Evolutionary conservation across 2,113 vertebrate species (phyloP), one percentile per base, ranked within the genome.

Genomic region (Raja brachyura): DNA sequence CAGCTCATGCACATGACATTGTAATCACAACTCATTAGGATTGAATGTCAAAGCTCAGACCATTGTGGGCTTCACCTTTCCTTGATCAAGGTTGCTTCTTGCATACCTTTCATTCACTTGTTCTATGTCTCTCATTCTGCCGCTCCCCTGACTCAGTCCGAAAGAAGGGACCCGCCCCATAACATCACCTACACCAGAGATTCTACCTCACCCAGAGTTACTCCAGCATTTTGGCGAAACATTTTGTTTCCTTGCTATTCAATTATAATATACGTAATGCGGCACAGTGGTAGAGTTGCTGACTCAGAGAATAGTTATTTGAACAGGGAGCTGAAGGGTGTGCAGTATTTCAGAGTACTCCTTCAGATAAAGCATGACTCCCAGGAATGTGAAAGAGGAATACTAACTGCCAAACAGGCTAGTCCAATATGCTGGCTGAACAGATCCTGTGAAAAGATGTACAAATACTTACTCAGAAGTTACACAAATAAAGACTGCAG

Each of bases 361-460:
- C 94, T 94, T 94, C 93, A 20, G 94, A 95, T 96, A 97, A 98
- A 97, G 97, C 96, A 94, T 94, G 93, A 95, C 95, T 33, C 48
- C 22, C 25, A n/a, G 0, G 28, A 31, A 63, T 86, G 28, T 28
- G 28, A 11, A 4, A 85, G n/a, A 4, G 3, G 11, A 73, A 73
- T 13, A 86, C 54, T 5, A 59, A 54, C 39, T 25, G 54, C 16
- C 10, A 56, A 20, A 56, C 78, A 83, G 1, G 14, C 63, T 88
- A 88, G 4, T 33, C 56, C 83, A 63, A 59, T 85, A 75, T 9
- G 16, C 75, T 22, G 16, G 10, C 7, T 11, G 14, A 0, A 61
- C 25, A 83, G 56, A 59, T 28, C 25, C 56, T 61, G 61, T 28
- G 79, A 83, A 20, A 83, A 22, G 16, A 85, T 39, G 18, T 39